phyloP scores from a whole-genome alignment of 2,797 vertebrate genomes.

The Halcyon badia region DNA sequence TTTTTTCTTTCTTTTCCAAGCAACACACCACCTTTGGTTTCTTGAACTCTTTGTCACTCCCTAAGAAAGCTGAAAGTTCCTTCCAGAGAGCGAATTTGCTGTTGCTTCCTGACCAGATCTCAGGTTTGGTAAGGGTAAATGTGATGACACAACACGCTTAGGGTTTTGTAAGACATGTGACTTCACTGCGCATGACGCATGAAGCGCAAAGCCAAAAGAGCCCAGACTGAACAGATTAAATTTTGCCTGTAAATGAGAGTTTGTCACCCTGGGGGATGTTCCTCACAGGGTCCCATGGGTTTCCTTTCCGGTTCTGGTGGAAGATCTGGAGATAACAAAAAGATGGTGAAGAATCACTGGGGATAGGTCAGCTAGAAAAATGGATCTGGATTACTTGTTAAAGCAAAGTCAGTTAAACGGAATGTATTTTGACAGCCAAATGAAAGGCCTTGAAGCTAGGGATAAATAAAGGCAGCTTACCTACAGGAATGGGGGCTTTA shows the following conservation, averaged over 20 bases:
- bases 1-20: not conserved
- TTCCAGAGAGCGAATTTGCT: not conserved
- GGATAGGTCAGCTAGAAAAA: slow-evolving; percentile 32
- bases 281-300: not conserved
- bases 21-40: not conserved
- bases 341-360: not conserved
- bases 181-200: rapidly evolving
- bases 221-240: not conserved
- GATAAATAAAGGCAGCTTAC: slow-evolving; percentile 52
- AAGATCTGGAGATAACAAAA: not conserved
- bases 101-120: slow-evolving; percentile 10
- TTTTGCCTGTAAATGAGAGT: not conserved
- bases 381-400: slow-evolving; percentile 34
- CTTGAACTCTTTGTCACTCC: not conserved
- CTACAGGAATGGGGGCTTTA: slow-evolving; percentile 46
- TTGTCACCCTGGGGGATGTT: not conserved
- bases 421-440: slow-evolving; percentile 13
- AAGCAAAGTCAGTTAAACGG: slow-evolving; percentile 6
- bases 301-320: not conserved
- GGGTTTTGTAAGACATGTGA: not conserved
- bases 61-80: not conserved
- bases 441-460: slow-evolving; percentile 25
- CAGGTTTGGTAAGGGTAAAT: not conserved
- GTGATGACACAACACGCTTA: not conserved
- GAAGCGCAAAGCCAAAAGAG: not conserved